phyloP scores from a whole-genome alignment of 2,888 invertebrate genomes.

The Agonopterix arenella region DNA sequence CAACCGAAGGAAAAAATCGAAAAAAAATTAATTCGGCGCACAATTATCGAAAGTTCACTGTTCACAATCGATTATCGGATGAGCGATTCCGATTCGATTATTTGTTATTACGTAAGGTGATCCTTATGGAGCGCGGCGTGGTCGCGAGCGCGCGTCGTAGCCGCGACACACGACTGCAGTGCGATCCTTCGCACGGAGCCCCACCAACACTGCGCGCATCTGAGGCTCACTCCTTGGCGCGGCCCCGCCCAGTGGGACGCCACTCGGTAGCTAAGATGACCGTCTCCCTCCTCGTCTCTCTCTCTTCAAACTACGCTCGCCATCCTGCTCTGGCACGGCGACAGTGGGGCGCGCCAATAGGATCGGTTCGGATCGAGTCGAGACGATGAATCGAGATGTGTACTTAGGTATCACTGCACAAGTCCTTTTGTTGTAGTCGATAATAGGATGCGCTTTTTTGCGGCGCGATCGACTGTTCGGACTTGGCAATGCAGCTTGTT shows the following conservation, averaged over 20 bases:
- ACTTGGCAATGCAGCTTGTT: slow-evolving; percentile 29
- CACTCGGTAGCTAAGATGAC: slow-evolving; percentile 73
- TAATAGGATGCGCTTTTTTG: slow-evolving; percentile 76
- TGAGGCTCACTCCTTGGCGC: slow-evolving; percentile 75
- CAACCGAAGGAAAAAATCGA: slow-evolving; percentile 22
- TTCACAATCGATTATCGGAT: slow-evolving; percentile 69
- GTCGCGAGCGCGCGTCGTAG: slow-evolving; percentile 63
- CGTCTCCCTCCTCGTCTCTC: slow-evolving; percentile 67
- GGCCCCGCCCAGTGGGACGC: slow-evolving; percentile 80
- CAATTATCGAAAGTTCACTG: slow-evolving; percentile 55
- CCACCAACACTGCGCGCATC: slow-evolving; percentile 80
- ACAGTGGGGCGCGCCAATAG: slow-evolving; percentile 76
- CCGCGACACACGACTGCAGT: slow-evolving; percentile 76
- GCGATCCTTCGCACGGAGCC: slow-evolving; percentile 77
- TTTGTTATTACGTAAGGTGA: slow-evolving; percentile 68
- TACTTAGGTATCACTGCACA: slow-evolving; percentile 76
- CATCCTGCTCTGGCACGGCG: slow-evolving; percentile 62
- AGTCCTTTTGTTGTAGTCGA: slow-evolving; percentile 76
- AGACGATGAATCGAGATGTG: slow-evolving; percentile 77
- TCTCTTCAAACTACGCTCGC: slow-evolving; percentile 25
- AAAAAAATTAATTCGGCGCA: slow-evolving; percentile 28
- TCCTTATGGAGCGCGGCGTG: slow-evolving; percentile 39
- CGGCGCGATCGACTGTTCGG: slow-evolving; percentile 57
- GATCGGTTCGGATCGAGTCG: slow-evolving; percentile 74
- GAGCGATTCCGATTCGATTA: slow-evolving; percentile 58